Base-by-base conservation (phyloP, 2,888 invertebrate species). In the Amiota mariae region DNA sequence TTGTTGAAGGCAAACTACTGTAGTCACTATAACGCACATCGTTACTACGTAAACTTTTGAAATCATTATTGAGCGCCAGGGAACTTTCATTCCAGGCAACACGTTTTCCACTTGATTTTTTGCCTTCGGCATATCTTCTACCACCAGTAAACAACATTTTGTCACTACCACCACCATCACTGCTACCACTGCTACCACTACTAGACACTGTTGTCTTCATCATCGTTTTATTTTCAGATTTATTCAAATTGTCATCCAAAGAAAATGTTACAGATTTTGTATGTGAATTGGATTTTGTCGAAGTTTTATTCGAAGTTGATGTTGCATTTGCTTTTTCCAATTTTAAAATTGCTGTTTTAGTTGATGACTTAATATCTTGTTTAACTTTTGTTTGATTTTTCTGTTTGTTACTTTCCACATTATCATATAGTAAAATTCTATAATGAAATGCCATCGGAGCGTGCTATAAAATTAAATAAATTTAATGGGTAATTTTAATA, bases 371-470 rank as follows among this genome's bases (percentile, higher is more conserved):
- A 72, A 77, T 78, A 57, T 81, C 84, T 72, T 81, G 78, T 59
- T 80, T 81, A 68, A 83, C 79, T 75, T 82, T 82, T 49, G 80
- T 79, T 68, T 79, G 78, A 73, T 80, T 81, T 72, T 79, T 79
- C 67, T 82, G 82, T 15, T 81, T 75, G 75, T 78, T 79, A 78
- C 81, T 78, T 80, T 67, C 51, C 13, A 78, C 80, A 47, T 79
- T 81, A 72, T 80, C 86, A 72, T 88, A 84, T 61, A 90, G 79
- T 72, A 90, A 90, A 78, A 94, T 93, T 63, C 92, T 91, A 87
- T 93, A 94, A 88, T 92, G 92, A 86, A 94, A 93, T 74, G 92
- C 89, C 92, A 94, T 92, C 13, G 94, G 94, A 72, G 92, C 92
- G 63, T 91, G 90, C 94, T 94, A 90, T 49, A 79, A 74, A 75